Conservation (phyloP, 2,888 invertebrate species). For the Quadriops clusia region DNA sequence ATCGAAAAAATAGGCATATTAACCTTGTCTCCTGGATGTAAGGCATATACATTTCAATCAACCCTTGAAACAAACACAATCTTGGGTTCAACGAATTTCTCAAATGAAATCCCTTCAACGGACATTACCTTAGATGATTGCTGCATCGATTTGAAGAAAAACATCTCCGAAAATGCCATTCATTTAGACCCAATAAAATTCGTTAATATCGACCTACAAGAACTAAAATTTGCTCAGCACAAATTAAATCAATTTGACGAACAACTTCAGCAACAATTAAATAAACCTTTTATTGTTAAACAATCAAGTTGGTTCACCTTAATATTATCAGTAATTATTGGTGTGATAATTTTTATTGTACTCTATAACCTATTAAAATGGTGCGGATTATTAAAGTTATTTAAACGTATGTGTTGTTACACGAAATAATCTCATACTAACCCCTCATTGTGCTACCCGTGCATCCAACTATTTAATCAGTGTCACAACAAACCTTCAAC, state of each 20-base stretch:
- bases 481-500: conserved; percentile 1
- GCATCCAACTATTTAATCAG: not conserved
- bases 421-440: too few species aligned
- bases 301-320: conserved; percentile 1
- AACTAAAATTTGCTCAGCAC: conserved; percentile 7
- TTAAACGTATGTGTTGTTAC: not conserved
- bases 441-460: not conserved
- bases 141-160: too few species aligned
- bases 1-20: too few species aligned
- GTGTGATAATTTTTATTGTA: not conserved
- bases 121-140: too few species aligned
- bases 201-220: conserved; percentile 1
- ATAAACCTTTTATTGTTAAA: not conserved
- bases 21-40: too few species aligned
- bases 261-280: not conserved
- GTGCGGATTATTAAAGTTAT: not conserved
- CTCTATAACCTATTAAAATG: not conserved
- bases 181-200: too few species aligned
- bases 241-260: conserved; percentile 1
- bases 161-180: too few species aligned
- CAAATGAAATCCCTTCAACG: too few species aligned
- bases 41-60: too few species aligned
- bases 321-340: not conserved
- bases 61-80: too few species aligned
- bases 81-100: too few species aligned